Base-by-base conservation (phyloP, 2,888 invertebrate species). In the Galerucella nymphaeae region DNA sequence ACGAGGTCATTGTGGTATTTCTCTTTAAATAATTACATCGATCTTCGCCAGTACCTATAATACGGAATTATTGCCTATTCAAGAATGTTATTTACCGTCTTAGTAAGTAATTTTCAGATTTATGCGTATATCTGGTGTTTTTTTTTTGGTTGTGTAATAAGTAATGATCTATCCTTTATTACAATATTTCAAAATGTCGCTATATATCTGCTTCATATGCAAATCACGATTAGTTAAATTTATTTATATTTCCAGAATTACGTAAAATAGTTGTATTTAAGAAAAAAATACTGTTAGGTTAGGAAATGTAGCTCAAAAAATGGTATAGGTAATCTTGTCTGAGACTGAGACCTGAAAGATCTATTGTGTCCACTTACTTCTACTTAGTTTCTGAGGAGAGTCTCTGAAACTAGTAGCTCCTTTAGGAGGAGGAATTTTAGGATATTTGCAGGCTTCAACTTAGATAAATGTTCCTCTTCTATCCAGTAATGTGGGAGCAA, bases 21-120 rank as follows among this genome's bases (percentile, higher is more conserved):
- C 48, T 48, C 14, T 48, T 8, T 30, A 48, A 48, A 48, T 48
- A n/a, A 48, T n/a, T 48, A 48, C 48, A 48, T 48, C 48, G 14
- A 48, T 48, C 48, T 48, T 30, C n/a, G 48, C 48, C n/a, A n/a
- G 48, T 5, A 5, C 9, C 18, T 53, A 53, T 53, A 53, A 50
- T 16, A 53, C 14, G n/a, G 16, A 53, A 53, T 53, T 53, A 53
- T 16, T 18, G 53, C 42, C 61, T 62, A 18, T 42, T 42, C 16
- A 42, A 42, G 61, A 16, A 62, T 11, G 41, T 3, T 62, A 42
- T 62, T 62, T 62, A 62, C 3, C 18, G 61, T 42, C 10, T 62
- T 30, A 30, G 30, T 45, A 18, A 38, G 61, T 16, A 41, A 41
- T 62, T 41, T 62, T 62, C 61, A 62, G 38, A 62, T 42, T 62